Base-by-base conservation (phyloP, 2,113 vertebrate genomes). In the Anoplopoma fimbria region DNA sequence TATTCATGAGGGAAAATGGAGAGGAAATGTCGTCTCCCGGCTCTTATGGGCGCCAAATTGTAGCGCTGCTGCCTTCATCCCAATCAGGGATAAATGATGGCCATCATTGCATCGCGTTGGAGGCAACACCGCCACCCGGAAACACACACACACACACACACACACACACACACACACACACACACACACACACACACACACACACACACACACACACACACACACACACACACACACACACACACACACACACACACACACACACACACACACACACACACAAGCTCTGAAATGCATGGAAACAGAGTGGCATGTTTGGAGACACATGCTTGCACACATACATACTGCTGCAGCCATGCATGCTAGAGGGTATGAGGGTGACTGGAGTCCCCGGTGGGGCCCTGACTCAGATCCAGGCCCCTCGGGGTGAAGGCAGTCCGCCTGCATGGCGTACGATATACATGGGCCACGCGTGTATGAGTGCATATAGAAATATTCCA, bases 11-110 rank as follows among this genome's bases (percentile, higher is more conserved):
- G 88, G 77, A 88, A n/a, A 90, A 84, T 34, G 69, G 76, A 79
- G 79, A 88, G 88, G 90, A 90, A 93, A 92, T 79, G 89, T 81
- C 69, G 42, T 73, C 83, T 57, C 80, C 84, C 31, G 4, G 72
- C 73, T 79, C 92, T 93, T 93, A 92, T 88, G 86, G 87, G 64
- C 65, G 25, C 75, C 73, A 57, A 60, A 72, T 62, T 78, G 49
- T 79, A 85, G 77, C 82, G 75, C 72, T 27, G 15, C 83, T 69
- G 88, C 83, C 84, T 86, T 60, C 70, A 23, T 83, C 89, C 89
- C 89, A 92, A 93, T 94, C 93, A 88, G 85, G 90, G 88, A 91
- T 89, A 87, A 95, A 87, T 93, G 86, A 95, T 94, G 89, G 85
- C 76, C 85, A n/a, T 80, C 75, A 38, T 69, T 88, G 87, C 70